Conservation (phyloP, 2,888 invertebrate genomes). For the Apomyelois bistriatella region DNA sequence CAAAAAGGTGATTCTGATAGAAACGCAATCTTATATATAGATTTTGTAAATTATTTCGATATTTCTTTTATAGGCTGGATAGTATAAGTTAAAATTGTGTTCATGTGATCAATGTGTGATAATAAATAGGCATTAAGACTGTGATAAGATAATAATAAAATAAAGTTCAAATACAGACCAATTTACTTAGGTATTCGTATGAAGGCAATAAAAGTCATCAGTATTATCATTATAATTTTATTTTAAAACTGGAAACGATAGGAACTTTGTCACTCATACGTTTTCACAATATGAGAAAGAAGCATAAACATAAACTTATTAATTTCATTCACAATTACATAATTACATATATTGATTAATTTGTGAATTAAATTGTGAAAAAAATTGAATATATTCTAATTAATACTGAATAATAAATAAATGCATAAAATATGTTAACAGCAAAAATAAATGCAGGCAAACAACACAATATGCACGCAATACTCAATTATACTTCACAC, state of each 20-base stretch:
- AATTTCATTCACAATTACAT: neutral
- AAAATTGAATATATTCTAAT: neutral
- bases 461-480: slow-evolving; percentile 25
- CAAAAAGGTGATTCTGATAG: no score
- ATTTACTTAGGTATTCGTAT: slow-evolving; percentile 8
- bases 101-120: neutral
- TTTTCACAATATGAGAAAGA: slow-evolving; percentile 9
- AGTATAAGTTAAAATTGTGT: neutral
- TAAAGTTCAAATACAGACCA: slow-evolving; percentile 17
- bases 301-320: neutral
- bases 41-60: no score
- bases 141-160: neutral
- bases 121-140: neutral
- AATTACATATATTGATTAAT: neutral
- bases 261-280: slow-evolving; percentile 31
- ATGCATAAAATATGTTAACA: slow-evolving; percentile 15
- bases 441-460: slow-evolving; percentile 33
- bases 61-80: no score
- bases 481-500: slow-evolving; percentile 18
- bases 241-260: slow-evolving; percentile 28
- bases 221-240: slow-evolving; percentile 24
- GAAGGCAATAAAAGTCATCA: slow-evolving; percentile 23
- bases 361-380: neutral
- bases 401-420: slow-evolving; percentile 27
- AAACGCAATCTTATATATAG: no score